phyloP scores from a whole-genome alignment of 2,113 vertebrate genomes.

The Neolamprologus cancellatus region DNA sequence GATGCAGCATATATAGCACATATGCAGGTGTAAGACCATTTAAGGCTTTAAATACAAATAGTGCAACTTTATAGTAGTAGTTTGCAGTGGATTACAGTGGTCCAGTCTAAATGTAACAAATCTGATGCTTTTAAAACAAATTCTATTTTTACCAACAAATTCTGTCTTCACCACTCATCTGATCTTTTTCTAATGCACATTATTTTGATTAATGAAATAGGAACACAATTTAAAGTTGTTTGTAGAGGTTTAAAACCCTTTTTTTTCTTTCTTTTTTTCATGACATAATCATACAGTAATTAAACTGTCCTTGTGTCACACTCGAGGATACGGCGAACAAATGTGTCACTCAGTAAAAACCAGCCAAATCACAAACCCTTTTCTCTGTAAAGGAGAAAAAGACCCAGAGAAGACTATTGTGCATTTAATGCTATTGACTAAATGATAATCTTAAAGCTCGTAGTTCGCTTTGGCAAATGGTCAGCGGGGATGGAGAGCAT shows the following conservation, averaged over 20 bases:
- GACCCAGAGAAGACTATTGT: background rate
- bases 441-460: background rate
- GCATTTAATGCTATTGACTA: background rate
- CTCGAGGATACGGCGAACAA: background rate
- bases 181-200: background rate
- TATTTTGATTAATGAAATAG: background rate
- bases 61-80: background rate
- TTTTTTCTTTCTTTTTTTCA: background rate
- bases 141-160: background rate
- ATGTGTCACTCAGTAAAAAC: background rate
- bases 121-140: background rate
- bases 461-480: background rate
- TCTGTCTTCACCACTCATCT: background rate
- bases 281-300: background rate
- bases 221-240: background rate
- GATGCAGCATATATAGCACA: background rate
- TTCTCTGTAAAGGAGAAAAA: background rate
- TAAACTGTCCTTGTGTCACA: background rate
- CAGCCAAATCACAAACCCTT: fast-evolving
- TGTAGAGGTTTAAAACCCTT: background rate
- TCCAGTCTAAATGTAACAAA: background rate
- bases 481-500: background rate
- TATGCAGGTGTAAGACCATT: background rate
- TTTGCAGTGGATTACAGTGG: background rate
- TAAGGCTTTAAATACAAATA: background rate